Base-by-base conservation (phyloP, 2,888 invertebrate species). In the Odontocerum albicorne region DNA sequence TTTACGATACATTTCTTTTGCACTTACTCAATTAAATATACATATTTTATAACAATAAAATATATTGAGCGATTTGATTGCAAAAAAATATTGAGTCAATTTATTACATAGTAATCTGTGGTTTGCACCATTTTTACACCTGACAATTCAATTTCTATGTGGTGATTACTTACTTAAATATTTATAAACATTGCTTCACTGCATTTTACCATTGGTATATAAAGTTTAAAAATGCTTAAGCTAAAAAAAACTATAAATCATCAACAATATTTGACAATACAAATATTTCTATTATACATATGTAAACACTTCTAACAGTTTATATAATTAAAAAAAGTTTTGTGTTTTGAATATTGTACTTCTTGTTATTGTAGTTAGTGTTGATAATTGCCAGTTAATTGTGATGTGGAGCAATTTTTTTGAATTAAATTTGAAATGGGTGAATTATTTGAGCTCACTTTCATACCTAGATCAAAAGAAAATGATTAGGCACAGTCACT, bases 231-330 rank as follows among this genome's bases (percentile, higher is more conserved):
- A 38, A 35, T 36, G 56, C 56, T 56, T 56, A 40, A 22, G 56
- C 56, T 22, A 51, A 46, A 21, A 44, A 46, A 32, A 39, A 56
- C 22, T 50, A 47, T 42, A 21, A n/a, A n/a, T 40, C 36, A 49
- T 53, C 54, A 49, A 46, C 55, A 55, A 58, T 55, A 51, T 58
- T 58, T 55, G 58, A 58, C 58, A 58, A 58, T 58, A 58, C 58
- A 58, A 58, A 59, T 55, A 49, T 59, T 57, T 59, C 43, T 55
- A 51, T 46, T 32, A 31, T 17, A 10, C 31, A 35, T 52, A 27
- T 27, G 40, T 49, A 27, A 22, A 36, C 36, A 44, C 42, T 56
- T 56, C 49, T 50, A 44, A 42, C 49, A 27, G 50, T 55, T 49
- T 33, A 51, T 45, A 42, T 51, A 31, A 35, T 15, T 49, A 39